A percentile compares a stretch with the other conserved stretches of the same genome.
Conservation (phyloP, 2,797 vertebrate species). For the Smutsia temminckii region DNA sequence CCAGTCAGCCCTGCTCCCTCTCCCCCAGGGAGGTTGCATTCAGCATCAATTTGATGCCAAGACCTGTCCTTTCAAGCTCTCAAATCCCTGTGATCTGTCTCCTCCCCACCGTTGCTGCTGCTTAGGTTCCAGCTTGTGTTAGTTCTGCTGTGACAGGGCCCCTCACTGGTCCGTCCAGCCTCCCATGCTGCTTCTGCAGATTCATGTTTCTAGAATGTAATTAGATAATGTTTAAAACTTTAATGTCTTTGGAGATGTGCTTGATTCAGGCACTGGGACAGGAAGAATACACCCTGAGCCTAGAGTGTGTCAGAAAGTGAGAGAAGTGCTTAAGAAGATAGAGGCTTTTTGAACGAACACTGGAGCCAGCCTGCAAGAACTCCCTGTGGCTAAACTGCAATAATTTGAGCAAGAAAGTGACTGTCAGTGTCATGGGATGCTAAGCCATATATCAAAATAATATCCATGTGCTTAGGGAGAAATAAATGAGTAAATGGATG, state of each 20-base stretch:
- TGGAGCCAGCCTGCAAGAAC: not conserved
- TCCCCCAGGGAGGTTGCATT: not conserved
- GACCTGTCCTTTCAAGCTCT: not conserved
- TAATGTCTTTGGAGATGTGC: not conserved
- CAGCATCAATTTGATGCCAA: too few relatives aligned
- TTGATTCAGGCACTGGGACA: not conserved
- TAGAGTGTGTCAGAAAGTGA: not conserved
- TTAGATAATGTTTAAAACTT: not conserved
- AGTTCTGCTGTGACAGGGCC: not conserved
- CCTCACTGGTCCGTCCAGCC: not conserved
- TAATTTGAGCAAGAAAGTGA: not conserved
- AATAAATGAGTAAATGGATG: not conserved
- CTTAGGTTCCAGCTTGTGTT: not conserved
- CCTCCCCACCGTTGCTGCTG: not conserved
- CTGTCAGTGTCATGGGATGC: not conserved
- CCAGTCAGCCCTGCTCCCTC: not conserved
- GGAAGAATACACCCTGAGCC: not conserved
- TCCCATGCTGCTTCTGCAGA: not conserved
- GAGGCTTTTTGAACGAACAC: not conserved
- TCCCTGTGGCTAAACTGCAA: not conserved
- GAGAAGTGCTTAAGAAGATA: not conserved
- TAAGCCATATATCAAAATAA: not conserved
- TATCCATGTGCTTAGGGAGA: not conserved
- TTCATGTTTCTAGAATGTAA: conserved; percentile 14
- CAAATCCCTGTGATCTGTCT: not conserved